A percentile compares a stretch with the other conserved stretches of the same genome.
Conservation (phyloP, 2,113 vertebrate species). For the Passer montanus region DNA sequence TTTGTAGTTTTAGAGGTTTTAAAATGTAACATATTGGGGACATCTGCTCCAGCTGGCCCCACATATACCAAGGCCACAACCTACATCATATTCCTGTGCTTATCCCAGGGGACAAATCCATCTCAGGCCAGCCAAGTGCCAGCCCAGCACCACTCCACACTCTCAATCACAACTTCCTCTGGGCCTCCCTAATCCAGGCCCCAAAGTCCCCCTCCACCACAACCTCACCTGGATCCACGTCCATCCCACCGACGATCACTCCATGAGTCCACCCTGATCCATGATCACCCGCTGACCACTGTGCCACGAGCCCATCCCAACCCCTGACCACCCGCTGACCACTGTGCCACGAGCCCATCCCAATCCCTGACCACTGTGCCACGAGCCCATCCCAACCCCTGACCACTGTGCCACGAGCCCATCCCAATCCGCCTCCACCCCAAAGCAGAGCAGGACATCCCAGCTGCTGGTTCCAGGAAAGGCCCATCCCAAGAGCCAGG, state of each 20-base stretch:
- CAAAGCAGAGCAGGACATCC: slow-evolving; percentile 66
- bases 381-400: too few relatives aligned
- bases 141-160: slow-evolving; percentile 81
- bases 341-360: too few relatives aligned
- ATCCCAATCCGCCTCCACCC: slow-evolving; percentile 62
- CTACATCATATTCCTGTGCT: slow-evolving; percentile 85
- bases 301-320: too few relatives aligned
- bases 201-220: slow-evolving; percentile 83
- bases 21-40: not conserved
- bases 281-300: not conserved
- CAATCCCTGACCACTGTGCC: not conserved
- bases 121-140: slow-evolving; percentile 81
- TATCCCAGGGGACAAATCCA: slow-evolving; percentile 84
- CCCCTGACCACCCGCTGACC: too few relatives aligned
- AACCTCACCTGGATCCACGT: slow-evolving; percentile 78
- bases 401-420: not conserved
- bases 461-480: slow-evolving; percentile 35
- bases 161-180: slow-evolving; percentile 79
- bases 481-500: not conserved
- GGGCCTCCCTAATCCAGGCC: slow-evolving; percentile 81
- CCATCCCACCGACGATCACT: not conserved
- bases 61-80: not conserved
- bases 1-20: not conserved
- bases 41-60: not conserved
- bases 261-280: too few relatives aligned